Base-by-base conservation (phyloP, 2,797 vertebrate species). In the Acipenser transmontanus region DNA sequence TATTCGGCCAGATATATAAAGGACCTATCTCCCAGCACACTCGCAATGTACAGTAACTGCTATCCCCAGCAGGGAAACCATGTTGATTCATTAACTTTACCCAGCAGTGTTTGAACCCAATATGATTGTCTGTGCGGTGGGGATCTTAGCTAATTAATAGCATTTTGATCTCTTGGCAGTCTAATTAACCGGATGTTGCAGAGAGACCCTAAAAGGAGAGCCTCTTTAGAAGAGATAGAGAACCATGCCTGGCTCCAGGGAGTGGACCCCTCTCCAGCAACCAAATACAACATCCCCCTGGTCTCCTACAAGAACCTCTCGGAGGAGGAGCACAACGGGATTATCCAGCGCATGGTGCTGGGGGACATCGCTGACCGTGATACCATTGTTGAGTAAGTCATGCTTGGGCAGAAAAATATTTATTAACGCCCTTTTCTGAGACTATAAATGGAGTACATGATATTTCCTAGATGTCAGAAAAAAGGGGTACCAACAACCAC, bases 251-350 rank as follows among this genome's bases (percentile, higher is more conserved):
- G 97, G 97, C 91, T 99, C 17, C 95, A 95, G 78, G 97, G 97
- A 7, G 95, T 98, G 10, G 97, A 99, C 78, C 97, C 97, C 0
- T 99, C 97, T 6, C 97, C 97, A 1, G 97, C 97, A 68, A 98
- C 94, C 1, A 99, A 98, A 77, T 98, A 89, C 71, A 98, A 89
- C 81, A 97, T 95, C 73, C 97, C 97, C 6, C 88, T 99, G 0
- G 95, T 99, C n/a, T 99, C 97, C 0, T 95, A 99, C 80, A 97
- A 96, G 83, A 97, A 93, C 54, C 90, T 99, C 62, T 99, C 95
- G 0, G 97, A 99, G 50, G 96, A 98, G 77, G 97, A 98, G 66
- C 97, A 99, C 86, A 98, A 95, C 82, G 91, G 96, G 73, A 99
- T 99, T 76, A 96, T 99, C 68, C 97, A 99, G 79, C 94, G 96